These are phyloP conservation scores for Erinaceus europaeus DNA, from an alignment of 2,113 vertebrate genomes.

Conservation along the genomic window DNA sequence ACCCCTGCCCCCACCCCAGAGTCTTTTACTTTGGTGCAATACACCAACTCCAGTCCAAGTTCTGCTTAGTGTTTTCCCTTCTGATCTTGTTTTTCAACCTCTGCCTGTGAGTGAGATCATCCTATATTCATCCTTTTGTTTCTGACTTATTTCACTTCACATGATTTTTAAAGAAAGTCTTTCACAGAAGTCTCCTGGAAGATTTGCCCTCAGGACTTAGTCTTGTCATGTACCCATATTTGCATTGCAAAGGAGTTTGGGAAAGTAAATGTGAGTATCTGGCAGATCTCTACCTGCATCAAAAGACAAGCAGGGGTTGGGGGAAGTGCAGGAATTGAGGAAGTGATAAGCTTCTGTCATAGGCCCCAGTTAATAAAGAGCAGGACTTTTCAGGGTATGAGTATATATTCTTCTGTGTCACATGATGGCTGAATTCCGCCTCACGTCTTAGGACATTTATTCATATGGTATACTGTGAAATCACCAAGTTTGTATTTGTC, in stretches of 20 bases:
- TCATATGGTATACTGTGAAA: neutral
- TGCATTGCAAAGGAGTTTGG: neutral
- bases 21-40: no score
- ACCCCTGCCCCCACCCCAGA: no score
- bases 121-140: no score
- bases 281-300: neutral
- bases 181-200: neutral
- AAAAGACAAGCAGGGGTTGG: no score
- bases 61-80: no score
- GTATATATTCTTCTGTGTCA: neutral
- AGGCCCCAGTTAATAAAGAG: neutral
- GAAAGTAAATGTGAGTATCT: neutral
- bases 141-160: no score
- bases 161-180: neutral
- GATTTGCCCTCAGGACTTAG: neutral
- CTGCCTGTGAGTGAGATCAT: no score
- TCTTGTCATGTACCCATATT: neutral
- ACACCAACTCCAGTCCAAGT: no score
- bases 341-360: neutral
- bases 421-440: neutral
- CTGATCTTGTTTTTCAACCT: no score
- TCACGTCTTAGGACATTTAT: neutral
- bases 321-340: neutral
- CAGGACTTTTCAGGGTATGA: neutral
- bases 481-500: neutral